Evolutionary conservation across 2,888 invertebrate species (phyloP).

Genomic region (Erannis defoliaria): DNA sequence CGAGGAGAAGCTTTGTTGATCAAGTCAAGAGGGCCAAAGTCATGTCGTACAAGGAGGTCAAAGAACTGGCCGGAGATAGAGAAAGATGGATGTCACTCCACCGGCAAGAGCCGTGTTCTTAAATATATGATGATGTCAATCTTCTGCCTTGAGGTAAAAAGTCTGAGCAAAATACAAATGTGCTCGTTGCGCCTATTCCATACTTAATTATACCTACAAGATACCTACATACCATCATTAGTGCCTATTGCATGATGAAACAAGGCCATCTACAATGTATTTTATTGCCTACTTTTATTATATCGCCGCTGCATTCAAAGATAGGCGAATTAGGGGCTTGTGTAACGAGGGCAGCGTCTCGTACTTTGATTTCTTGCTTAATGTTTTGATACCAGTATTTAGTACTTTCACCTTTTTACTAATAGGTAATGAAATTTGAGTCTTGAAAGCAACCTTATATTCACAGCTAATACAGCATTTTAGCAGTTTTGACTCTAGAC

Average conservation of each 20-base stretch:
- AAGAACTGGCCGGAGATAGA: too few relatives aligned
- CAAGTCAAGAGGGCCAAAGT: too few relatives aligned
- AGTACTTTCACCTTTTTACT: not conserved
- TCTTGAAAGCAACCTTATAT: not conserved
- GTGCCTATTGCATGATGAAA: slow-evolving; percentile 8
- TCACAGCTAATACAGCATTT: too few relatives aligned
- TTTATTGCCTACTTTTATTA: slow-evolving; percentile 10
- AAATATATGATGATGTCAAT: too few relatives aligned
- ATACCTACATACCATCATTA: slow-evolving; percentile 17
- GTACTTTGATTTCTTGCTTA: slow-evolving; percentile 11
- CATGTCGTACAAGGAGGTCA: too few relatives aligned
- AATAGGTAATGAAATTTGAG: not conserved
- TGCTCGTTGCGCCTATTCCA: not conserved
- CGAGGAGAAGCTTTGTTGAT: too few relatives aligned
- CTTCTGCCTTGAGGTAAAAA: slow-evolving; percentile 2
- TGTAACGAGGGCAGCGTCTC: not conserved
- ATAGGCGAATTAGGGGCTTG: slow-evolving; percentile 10
- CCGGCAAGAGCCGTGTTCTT: too few relatives aligned
- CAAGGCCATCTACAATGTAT: slow-evolving; percentile 21
- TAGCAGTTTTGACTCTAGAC: too few relatives aligned
- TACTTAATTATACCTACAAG: slow-evolving; percentile 6
- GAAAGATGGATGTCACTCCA: too few relatives aligned
- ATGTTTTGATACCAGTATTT: not conserved
- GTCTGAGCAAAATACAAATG: not conserved
- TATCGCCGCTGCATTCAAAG: slow-evolving; percentile 6